Percentiles rank a stretch among this genome's conserved stretches.
These are phyloP conservation scores for Eupithecia exiguata DNA, from an alignment of 2,888 invertebrate species.

Conservation along the genomic window DNA sequence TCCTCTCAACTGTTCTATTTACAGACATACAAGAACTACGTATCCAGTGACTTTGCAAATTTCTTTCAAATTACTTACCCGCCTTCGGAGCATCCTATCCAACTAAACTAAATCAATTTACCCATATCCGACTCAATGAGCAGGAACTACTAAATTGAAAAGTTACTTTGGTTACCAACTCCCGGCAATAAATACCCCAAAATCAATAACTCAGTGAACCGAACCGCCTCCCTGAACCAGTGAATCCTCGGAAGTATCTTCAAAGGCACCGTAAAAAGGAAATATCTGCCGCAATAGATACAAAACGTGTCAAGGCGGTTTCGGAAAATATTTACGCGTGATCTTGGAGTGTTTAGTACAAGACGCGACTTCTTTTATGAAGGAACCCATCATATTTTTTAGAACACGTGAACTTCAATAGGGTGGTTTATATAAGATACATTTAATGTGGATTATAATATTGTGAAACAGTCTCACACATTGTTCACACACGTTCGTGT, in stretches of 20 bases:
- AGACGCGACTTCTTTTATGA: constrained; percentile 5
- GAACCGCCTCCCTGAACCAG: constrained; percentile 24
- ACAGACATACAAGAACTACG: not conserved
- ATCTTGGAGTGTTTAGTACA: constrained; percentile 4
- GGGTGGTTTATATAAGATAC: no score
- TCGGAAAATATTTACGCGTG: constrained; percentile 40
- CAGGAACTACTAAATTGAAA: constrained; percentile 38
- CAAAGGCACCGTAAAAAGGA: constrained; percentile 42
- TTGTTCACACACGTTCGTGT: no score
- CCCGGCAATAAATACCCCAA: constrained; percentile 34
- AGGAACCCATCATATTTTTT: not conserved
- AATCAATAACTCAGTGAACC: constrained; percentile 36
- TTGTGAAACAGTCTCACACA: no score
- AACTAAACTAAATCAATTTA: constrained; percentile 35
- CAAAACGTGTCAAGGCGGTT: constrained; percentile 43
- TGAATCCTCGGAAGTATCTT: constrained; percentile 36
- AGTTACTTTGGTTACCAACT: constrained; percentile 37
- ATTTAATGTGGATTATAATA: no score
- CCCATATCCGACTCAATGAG: constrained; percentile 33
- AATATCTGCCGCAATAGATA: constrained; percentile 46
- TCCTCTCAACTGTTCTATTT: not conserved
- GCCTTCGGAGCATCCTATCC: constrained; percentile 10
- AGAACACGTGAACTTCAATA: not conserved
- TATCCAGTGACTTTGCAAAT: not conserved
- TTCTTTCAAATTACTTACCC: constrained; percentile 17